A percentile compares a stretch with the other conserved stretches of the same genome.
These are phyloP conservation scores for Pollimyrus isidori DNA, from an alignment of 2,113 vertebrate species.

Conservation along the genomic window DNA sequence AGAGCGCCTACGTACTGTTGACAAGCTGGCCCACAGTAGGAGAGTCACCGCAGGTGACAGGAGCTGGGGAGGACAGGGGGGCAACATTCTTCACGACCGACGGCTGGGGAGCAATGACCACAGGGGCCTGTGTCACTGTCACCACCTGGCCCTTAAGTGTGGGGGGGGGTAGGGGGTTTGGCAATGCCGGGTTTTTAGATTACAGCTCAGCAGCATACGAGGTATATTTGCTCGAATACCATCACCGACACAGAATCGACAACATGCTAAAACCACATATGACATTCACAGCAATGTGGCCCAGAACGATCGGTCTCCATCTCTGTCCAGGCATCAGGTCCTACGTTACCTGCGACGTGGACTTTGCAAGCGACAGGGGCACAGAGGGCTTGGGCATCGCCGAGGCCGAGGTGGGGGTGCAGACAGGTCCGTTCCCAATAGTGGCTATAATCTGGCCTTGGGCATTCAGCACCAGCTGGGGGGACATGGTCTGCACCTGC, in stretches of 20 bases:
- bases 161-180: not conserved
- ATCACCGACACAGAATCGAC: not conserved
- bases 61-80: conserved; percentile 54
- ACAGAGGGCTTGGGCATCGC: conserved; percentile 66
- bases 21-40: conserved; percentile 88
- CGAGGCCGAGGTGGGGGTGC: conserved; percentile 59
- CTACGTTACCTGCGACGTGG: conserved; percentile 48
- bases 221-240: not conserved
- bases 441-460: conserved; percentile 92
- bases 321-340: not conserved
- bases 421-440: conserved; percentile 65
- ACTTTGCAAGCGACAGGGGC: conserved; percentile 59
- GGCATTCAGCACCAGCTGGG: conserved; percentile 82
- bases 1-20: conserved; percentile 66
- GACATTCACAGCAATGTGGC: not conserved
- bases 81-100: conserved; percentile 52
- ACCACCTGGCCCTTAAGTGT: conserved; percentile 47
- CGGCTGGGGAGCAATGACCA: conserved; percentile 71
- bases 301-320: not conserved
- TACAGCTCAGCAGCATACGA: not conserved
- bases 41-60: conserved; percentile 75
- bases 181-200: not conserved
- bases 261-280: not conserved
- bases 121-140: conserved; percentile 62
- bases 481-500: conserved; percentile 80